Base-by-base conservation (phyloP, 2,888 invertebrate species). In the Rhodophaea formosa region DNA sequence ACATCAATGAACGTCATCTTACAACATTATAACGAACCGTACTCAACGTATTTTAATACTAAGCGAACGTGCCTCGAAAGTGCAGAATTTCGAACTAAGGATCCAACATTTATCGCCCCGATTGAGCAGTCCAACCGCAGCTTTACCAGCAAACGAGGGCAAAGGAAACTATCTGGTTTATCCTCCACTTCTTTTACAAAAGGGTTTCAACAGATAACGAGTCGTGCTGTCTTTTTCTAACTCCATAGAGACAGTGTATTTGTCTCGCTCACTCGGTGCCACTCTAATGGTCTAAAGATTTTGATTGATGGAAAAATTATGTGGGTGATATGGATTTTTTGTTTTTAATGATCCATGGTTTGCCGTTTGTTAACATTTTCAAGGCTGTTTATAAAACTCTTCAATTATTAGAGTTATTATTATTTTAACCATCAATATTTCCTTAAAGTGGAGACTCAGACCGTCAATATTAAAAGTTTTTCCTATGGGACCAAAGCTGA, bases 131-230 rank as follows among this genome's bases (percentile, higher is more conserved):
- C 12, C 8, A 23, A 56, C n/a, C 47, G 23, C n/a, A 42, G 35
- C 56, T 23, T 56, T 49, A 56, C 29, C 39, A 5, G 7, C 30
- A 56, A 56, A 56, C 47, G 47, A 39, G 56, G 56, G 23, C 56
- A 56, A 42, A 29, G 43, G 42, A 49, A 47, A 49, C 49, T 49
- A 56, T 49, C 47, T 42, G 29, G 56, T 49, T 56, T 43, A 56
- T 56, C 42, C 49, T 39, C 23, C 42, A 35, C 46, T 55, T 56
- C 56, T 56, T 42, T 30, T 49, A 49, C 56, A 49, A 56, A 56
- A 56, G 56, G 56, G 56, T 56, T 56, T 16, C 53, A 39, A 49
- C 47, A 56, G 56, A 56, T 56, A 56, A 56, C 46, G 46, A 56
- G 23, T 42, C 10, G 3, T 14, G 10, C 56, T 7, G 16, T 55